Evolutionary conservation across 2,113 vertebrate species (phyloP).

Genomic region (Alexandromys fortis): DNA sequence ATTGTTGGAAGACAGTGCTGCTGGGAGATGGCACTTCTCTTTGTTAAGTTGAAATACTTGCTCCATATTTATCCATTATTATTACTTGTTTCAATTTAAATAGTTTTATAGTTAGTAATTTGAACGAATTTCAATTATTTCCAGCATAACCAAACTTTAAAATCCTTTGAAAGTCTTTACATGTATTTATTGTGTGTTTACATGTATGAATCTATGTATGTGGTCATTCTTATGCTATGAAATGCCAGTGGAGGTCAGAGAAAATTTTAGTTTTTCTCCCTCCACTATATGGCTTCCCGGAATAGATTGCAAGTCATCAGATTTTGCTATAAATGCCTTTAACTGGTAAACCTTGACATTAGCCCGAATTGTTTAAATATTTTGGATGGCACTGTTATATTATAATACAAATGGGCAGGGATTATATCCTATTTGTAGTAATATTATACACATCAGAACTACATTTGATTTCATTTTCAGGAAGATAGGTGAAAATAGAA

Average conservation of each 20-base stretch:
- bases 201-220: neutral
- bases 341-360: neutral
- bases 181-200: neutral
- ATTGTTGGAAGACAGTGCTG: neutral
- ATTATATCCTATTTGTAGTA: neutral
- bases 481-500: neutral
- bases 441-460: neutral
- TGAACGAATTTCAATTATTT: neutral
- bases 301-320: neutral
- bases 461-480: neutral
- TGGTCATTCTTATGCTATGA: neutral
- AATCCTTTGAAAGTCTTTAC: neutral
- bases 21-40: neutral
- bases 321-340: neutral
- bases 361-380: neutral
- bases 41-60: neutral
- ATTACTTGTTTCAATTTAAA: neutral
- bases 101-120: neutral
- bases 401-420: neutral
- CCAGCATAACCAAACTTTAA: neutral
- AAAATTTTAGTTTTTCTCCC: neutral
- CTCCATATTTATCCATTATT: neutral
- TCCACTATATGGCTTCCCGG: neutral
- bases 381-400: neutral
- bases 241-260: too few species aligned